Percentiles rank a stretch among this genome's conserved stretches.
Evolutionary conservation across 2,113 vertebrate species (phyloP).

Genomic region (Sinocyclocheilus anophthalmus): DNA sequence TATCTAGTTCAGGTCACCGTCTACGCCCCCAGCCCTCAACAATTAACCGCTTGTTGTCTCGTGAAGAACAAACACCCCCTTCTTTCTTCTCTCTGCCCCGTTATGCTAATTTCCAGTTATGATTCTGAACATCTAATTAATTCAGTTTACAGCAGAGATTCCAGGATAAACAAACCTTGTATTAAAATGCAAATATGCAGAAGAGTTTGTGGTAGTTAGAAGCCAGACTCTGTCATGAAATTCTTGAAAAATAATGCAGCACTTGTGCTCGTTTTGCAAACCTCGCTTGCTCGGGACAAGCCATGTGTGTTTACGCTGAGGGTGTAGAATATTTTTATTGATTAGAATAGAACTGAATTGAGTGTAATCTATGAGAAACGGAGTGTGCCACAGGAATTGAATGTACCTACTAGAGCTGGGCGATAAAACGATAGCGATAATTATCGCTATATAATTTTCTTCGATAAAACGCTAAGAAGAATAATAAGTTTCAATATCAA

Average conservation of each 20-base stretch:
- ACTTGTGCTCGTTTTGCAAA: constrained; percentile 42
- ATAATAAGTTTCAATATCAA: too few species aligned
- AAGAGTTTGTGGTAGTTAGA: constrained; percentile 41
- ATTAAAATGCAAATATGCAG: constrained; percentile 60
- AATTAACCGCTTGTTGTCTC: constrained; percentile 60
- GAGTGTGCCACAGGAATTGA: too few species aligned
- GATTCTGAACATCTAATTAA: constrained; percentile 59
- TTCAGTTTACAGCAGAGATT: constrained; percentile 47
- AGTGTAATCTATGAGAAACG: too few species aligned
- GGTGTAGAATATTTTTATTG: not conserved
- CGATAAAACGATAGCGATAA: too few species aligned
- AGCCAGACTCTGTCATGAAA: constrained; percentile 53
- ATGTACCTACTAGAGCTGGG: too few species aligned
- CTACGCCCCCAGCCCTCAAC: constrained; percentile 30
- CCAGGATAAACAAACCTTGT: constrained; percentile 57
- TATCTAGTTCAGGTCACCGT: constrained; percentile 50
- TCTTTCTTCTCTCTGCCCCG: constrained; percentile 50
- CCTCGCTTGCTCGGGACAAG: not conserved
- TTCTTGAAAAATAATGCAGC: constrained; percentile 51
- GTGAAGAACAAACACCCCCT: constrained; percentile 34
- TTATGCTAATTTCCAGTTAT: constrained; percentile 62
- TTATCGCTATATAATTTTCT: too few species aligned
- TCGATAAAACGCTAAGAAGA: too few species aligned
- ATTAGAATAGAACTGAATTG: too few species aligned
- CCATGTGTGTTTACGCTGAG: constrained; percentile 35